Conservation (phyloP, 2,113 vertebrate species). For the Stegastes partitus region DNA sequence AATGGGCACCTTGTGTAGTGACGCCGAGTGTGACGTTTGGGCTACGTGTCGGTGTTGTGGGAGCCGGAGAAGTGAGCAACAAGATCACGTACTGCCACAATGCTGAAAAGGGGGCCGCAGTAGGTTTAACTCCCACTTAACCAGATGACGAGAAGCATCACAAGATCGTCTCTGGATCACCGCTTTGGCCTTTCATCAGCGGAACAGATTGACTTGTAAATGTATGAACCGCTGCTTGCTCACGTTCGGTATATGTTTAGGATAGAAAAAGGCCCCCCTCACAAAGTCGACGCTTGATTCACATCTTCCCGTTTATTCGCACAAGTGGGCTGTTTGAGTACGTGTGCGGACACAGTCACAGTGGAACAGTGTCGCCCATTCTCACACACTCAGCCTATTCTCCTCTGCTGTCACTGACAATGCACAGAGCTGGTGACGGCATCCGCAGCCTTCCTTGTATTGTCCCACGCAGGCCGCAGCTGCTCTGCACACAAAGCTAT, state of each 20-base stretch:
- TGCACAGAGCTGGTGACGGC: conserved; percentile 69
- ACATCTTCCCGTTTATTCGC: conserved; percentile 71
- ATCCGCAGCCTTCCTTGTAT: conserved; percentile 80
- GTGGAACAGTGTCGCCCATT: conserved; percentile 60
- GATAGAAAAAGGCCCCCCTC: conserved; percentile 44
- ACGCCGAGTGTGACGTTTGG: conserved; percentile 59
- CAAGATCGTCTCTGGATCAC: conserved; percentile 37
- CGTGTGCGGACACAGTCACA: conserved; percentile 54
- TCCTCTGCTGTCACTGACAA: conserved; percentile 72
- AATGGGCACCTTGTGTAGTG: conserved; percentile 34
- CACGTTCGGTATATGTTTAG: conserved; percentile 40
- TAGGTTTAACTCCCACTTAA: conserved; percentile 31
- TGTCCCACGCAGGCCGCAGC: conserved; percentile 73
- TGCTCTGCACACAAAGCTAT: conserved; percentile 37
- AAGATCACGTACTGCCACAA: neutral
- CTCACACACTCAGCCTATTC: conserved; percentile 63
- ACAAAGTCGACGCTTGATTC: conserved; percentile 55
- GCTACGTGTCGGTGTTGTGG: conserved; percentile 27
- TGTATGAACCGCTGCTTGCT: conserved; percentile 29
- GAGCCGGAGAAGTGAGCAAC: conserved; percentile 13
- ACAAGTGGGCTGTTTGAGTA: conserved; percentile 68
- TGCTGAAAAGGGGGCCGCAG: conserved; percentile 6
- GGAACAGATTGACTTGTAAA: conserved; percentile 8
- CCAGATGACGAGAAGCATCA: conserved; percentile 30
- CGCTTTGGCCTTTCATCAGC: neutral